These are phyloP conservation scores for Zoanthus solanderi DNA, from an alignment of 92 coral and sea anemone species.

Conservation along the genomic window DNA sequence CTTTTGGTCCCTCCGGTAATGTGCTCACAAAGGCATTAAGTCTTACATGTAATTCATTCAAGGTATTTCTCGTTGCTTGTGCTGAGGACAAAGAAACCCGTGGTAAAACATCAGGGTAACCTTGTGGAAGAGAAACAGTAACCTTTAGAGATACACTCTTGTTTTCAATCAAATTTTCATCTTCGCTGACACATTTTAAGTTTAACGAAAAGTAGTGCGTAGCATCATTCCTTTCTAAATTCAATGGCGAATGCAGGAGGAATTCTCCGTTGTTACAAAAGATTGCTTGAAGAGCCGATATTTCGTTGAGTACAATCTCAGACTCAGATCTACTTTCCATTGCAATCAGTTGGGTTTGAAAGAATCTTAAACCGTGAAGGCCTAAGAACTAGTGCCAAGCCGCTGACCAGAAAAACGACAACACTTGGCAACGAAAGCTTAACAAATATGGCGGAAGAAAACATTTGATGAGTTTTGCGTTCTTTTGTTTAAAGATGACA, in stretches of 20 bases:
- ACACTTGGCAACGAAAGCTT: constrained; percentile 25
- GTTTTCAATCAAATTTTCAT: constrained; percentile 25
- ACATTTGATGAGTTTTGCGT: neutral
- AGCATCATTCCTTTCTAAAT: constrained; percentile 23
- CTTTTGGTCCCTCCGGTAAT: constrained; percentile 67
- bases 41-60: constrained; percentile 53
- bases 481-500: neutral
- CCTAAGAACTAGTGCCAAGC: neutral
- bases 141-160: constrained; percentile 56
- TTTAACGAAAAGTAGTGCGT: constrained; percentile 33
- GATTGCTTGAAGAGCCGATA: constrained; percentile 84
- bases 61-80: constrained; percentile 63
- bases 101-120: constrained; percentile 78
- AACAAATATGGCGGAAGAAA: constrained; percentile 12
- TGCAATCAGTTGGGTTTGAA: neutral
- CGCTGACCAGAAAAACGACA: constrained; percentile 13
- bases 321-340: constrained; percentile 30
- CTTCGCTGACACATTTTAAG: constrained; percentile 38
- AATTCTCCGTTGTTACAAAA: constrained; percentile 91
- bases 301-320: constrained; percentile 69
- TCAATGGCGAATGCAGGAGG: constrained; percentile 41
- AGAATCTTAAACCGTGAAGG: neutral
- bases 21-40: constrained; percentile 52
- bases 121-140: constrained; percentile 49
- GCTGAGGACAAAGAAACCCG: constrained; percentile 82